Evolutionary conservation across 2,888 invertebrate species (phyloP), one percentile per base, ranked within the genome.

Genomic region (Tholera decimalis): DNA sequence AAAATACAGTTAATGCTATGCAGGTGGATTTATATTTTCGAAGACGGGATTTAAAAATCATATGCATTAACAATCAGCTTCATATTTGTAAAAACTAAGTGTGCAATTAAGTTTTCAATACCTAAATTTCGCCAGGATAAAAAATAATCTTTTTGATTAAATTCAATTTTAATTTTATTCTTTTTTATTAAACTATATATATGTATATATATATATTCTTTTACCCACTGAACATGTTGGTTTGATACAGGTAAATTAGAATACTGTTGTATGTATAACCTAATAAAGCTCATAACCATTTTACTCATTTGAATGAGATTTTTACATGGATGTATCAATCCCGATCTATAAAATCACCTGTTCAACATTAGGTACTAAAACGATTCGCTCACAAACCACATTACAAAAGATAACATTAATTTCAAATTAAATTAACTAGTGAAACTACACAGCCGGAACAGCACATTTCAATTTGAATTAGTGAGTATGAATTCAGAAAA

Each of bases 1-100:
- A 9, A 49, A 50, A 15, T 26, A 24, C 24, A 72, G 50, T 22
- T 15, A 44, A 61, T 62, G 63, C 37, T 33, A 20, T 8, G 49
- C 39, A 66, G 20, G 18, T 0, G 11, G 9, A 28, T 15, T 22
- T 46, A 22, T 7, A 0, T 9, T 67, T 39, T 20, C 13, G 7
- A 20, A 18, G 18, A 26, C 47, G 20, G 59, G 18, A 22, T 47
- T 70, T 18, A 28, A 18, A 18, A 9, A 18, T 15, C 35, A 61
- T n/a, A 30, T 15, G 2, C 18, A 8, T 59, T 15, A 44, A 28
- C 5, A 15, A 20, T 26, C 6, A 37, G 11, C 20, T 24, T 7
- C 13, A 67, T 35, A 67, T 37, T 44, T 2, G 2, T 11, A 1
- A 35, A 35, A 55, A 68, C 13, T 33, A 30, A 35, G 11, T 13